Evolutionary conservation across 2,113 vertebrate species (phyloP), one percentile per base, ranked within the genome.

Genomic region (Capreolus pygargus): DNA sequence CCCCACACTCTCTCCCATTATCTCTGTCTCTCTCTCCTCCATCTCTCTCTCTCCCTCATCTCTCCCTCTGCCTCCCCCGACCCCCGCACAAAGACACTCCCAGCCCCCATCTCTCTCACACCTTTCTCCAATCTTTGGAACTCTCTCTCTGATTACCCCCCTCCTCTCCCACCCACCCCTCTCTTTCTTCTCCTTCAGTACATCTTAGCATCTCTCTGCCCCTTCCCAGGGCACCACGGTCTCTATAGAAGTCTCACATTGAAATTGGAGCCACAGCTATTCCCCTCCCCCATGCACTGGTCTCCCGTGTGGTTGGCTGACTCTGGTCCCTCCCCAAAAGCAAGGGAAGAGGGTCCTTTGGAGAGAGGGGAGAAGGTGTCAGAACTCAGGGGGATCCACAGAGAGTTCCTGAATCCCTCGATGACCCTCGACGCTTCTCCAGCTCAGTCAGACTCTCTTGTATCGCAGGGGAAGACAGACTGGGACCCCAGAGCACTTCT

Each of bases 401-500:
- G 47, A 70, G 47, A 60, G 12, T 33, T 86, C 19, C 67, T 45
- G 54, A 64, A 74, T 79, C 67, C 52, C 16, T 50, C 23, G 27
- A 39, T 15, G 23, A 11, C 47, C n/a, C 43, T 27, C 28, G 33
- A 39, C 15, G 57, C 21, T 55, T 95, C 87, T 47, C 67, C 89
- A 92, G 55, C 61, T 55, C 89, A 70, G 64, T 15, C 21, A 43
- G 45, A 45, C n/a, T 88, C 54, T 55, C 39, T 19, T 15, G 14
- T 60, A 52, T 36, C 39, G 2, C 47, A 60, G 45, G 83, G 82
- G 60, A 74, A 81, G 61, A 36, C 9, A 43, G 79, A 70, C 2
- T 8, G 60, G 86, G 88, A 97, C 89, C 91, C 78, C 87, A 78
- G 64, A 36, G 39, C 74, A 36, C 43, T 92, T 84, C 60, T 95